phyloP scores from a whole-genome alignment of 2,113 vertebrate genomes.

The Dicentrarchus labrax region DNA sequence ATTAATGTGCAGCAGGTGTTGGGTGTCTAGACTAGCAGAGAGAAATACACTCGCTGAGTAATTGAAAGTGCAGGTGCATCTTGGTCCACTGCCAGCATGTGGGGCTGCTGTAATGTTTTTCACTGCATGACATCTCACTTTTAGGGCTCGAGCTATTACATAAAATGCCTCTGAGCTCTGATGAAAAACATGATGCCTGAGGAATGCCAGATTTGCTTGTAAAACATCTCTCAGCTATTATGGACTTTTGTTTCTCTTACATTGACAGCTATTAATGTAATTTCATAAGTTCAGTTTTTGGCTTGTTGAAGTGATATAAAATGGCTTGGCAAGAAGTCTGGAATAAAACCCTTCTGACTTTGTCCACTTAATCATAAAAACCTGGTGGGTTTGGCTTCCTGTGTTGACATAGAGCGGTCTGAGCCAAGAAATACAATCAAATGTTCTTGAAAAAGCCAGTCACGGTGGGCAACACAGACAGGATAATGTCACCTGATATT shows the following conservation, averaged over 20 bases:
- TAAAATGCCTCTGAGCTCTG: conserved; percentile 53
- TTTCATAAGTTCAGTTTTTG: conserved; percentile 69
- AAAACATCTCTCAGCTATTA: conserved; percentile 67
- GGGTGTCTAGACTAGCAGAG: conserved; percentile 74
- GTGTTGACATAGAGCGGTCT: conserved; percentile 62
- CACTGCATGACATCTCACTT: conserved; percentile 70
- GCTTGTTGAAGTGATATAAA: conserved; percentile 73
- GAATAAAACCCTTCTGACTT: conserved; percentile 73
- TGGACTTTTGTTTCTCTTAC: conserved; percentile 64
- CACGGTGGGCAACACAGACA: conserved; percentile 65
- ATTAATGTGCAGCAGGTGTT: conserved; percentile 81
- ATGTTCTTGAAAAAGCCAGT: conserved; percentile 72
- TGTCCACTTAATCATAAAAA: conserved; percentile 80
- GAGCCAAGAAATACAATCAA: conserved; percentile 79
- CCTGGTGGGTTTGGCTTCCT: conserved; percentile 79
- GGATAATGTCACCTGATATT: conserved; percentile 69
- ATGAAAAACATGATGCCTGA: conserved; percentile 56
- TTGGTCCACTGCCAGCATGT: conserved; percentile 69
- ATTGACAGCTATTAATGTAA: conserved; percentile 74
- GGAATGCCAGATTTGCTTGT: conserved; percentile 67
- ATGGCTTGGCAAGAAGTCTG: conserved; percentile 71
- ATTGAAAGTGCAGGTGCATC: conserved; percentile 82
- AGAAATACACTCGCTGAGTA: conserved; percentile 65
- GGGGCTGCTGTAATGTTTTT: conserved; percentile 68
- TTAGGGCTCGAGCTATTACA: conserved; percentile 64